These are phyloP conservation scores for Lacerta bilineata DNA, from an alignment of 2,797 vertebrate genomes.

Conservation along the genomic window DNA sequence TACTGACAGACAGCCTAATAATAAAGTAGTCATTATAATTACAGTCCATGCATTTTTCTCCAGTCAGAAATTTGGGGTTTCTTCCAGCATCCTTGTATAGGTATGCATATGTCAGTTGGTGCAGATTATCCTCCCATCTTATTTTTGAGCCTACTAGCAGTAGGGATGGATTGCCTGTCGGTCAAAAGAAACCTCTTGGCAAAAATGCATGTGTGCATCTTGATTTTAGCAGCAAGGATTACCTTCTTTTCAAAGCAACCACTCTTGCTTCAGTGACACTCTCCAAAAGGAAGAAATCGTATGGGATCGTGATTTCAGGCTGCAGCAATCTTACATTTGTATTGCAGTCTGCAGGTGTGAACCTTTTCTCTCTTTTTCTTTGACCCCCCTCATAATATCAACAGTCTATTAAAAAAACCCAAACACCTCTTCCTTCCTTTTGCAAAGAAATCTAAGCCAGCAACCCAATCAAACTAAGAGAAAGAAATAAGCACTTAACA, in stretches of 20 bases:
- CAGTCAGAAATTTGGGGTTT: not conserved
- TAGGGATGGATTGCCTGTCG: not conserved
- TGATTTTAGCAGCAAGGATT: too few species aligned
- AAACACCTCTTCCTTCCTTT: not conserved
- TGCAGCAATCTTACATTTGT: not conserved
- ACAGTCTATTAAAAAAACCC: too few species aligned
- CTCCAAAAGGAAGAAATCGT: not conserved
- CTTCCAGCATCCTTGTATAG: not conserved
- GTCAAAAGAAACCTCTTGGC: not conserved
- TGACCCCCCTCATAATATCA: too few species aligned
- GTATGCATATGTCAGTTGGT: not conserved
- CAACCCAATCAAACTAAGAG: not conserved
- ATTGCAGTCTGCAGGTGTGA: not conserved
- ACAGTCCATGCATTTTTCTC: not conserved
- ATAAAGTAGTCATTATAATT: too few species aligned
- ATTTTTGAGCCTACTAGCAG: not conserved
- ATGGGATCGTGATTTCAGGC: not conserved
- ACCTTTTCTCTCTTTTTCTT: not conserved
- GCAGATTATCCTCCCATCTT: not conserved
- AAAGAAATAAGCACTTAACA: not conserved
- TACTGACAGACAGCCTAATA: too few species aligned
- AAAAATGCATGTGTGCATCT: not conserved
- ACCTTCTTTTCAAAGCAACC: not conserved
- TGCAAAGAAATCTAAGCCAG: not conserved
- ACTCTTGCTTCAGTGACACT: not conserved